phyloP scores from a whole-genome alignment of 2,113 vertebrate species.

The Bubo bubo region DNA sequence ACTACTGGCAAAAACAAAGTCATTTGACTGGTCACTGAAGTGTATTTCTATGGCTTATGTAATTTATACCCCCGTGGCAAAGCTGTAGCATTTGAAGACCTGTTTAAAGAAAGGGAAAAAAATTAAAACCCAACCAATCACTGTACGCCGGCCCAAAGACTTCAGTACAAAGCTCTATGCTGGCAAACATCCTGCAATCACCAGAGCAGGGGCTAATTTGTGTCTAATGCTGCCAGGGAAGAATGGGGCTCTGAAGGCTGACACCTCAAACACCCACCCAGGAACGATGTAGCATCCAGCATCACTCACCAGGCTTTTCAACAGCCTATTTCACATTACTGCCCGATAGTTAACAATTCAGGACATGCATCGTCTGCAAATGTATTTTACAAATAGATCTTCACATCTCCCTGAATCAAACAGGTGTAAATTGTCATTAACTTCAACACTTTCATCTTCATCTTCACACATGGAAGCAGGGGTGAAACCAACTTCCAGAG shows the following conservation, averaged over 20 bases:
- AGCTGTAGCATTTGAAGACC: background rate
- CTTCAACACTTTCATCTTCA: background rate
- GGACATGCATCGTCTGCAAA: background rate
- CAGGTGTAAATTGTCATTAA: background rate
- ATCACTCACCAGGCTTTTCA: background rate
- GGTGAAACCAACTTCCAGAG: background rate
- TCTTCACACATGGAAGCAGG: background rate
- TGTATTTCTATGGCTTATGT: background rate
- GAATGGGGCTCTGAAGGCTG: background rate
- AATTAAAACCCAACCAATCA: background rate
- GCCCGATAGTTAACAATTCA: background rate
- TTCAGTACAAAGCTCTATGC: background rate
- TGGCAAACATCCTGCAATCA: background rate
- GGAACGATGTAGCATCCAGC: background rate
- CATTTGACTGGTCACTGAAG: conserved; percentile 36
- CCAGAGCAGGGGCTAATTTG: background rate
- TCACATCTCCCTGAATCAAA: background rate
- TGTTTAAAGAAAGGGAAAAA: background rate
- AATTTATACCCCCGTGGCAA: conserved; percentile 16
- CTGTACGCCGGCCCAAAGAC: background rate
- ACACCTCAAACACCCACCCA: background rate
- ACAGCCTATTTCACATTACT: background rate
- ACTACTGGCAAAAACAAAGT: conserved; percentile 13
- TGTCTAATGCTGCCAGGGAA: background rate
- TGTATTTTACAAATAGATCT: fast-evolving